Base-by-base conservation (phyloP, 2,888 invertebrate species). In the Machimus atricapillus region DNA sequence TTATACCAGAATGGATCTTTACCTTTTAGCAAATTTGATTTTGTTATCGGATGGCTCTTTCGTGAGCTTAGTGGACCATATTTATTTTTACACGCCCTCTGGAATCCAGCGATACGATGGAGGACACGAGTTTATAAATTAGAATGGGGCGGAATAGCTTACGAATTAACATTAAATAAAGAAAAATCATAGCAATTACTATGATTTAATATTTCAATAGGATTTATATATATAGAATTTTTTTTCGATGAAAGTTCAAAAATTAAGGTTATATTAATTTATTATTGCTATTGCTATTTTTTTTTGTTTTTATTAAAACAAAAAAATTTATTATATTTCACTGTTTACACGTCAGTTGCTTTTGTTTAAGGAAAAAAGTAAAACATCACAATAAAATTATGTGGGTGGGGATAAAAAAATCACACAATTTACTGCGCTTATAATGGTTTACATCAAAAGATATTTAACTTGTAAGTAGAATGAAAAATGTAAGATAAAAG, bases 101-200 rank as follows among this genome's bases (percentile, higher is more conserved):
- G 97, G 90, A 95, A 97, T 92, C 97, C 98, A 0, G 95, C 96
- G 89, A 98, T 99, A 90, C 95, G 95, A 92, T 99, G 99, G 99
- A 94, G 99, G 90, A 96, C 97, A 91, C 95, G 98, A 91, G 95
- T 95, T 90, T 99, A 97, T 93, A 96, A 96, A 92, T 94, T 99
- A 88, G 96, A 96, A 90, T 99, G 99, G 99, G 99, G 99, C 89
- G 99, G 99, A 52, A 93, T 97, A 78, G 98, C 98, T 81, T 98
- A 98, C 91, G 97, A 97, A 93, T 94, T 97, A 89, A 73, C 23
- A 34, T 9, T n/a, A n/a, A 77, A 43, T 27, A 86, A 78, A 40
- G 79, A 86, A 23, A 86, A 86, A 66, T 79, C 86, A 79, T 66
- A 86, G 86, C 77, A 37, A 79, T 79, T 79, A 40, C 27, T 79